Evolutionary conservation across 92 coral and sea anemone genomes (phyloP), one percentile per base, ranked within the genome.

Genomic region (Nematostella vectensis): DNA sequence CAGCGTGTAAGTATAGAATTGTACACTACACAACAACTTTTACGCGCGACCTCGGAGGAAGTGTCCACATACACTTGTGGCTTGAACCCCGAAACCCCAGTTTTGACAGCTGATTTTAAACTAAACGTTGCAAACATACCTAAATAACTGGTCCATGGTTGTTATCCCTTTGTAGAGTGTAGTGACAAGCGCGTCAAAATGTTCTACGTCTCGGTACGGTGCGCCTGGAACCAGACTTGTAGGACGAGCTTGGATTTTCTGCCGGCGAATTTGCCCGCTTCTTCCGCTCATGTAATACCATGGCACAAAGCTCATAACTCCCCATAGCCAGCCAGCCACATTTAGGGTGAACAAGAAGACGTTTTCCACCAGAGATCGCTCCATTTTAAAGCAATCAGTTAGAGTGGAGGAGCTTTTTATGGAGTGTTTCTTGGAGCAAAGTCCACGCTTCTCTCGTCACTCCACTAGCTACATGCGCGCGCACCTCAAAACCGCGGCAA

Each of bases 61-160:
- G n/a, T n/a, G n/a, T n/a, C n/a, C n/a, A n/a, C n/a, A n/a, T n/a
- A n/a, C n/a, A n/a, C n/a, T n/a, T n/a, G n/a, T n/a, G n/a, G n/a
- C n/a, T n/a, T n/a, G n/a, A n/a, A n/a, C n/a, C n/a, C n/a, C n/a
- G n/a, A n/a, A n/a, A n/a, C n/a, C n/a, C n/a, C n/a, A n/a, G n/a
- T n/a, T 33, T 33, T 33, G 40, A 33, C 40, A 33, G 40, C n/a
- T n/a, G n/a, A n/a, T n/a, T n/a, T 33, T 33, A 15, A 33, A 33
- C 40, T 15, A 15, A 33, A 15, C 40, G 6, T 33, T 33, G 40
- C n/a, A 45, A 45, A 11, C 83, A 57, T 47, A 93, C 99, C 86
- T 93, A 61, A 93, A 93, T 27, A 86, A 67, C 62, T 93, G 95
- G 58, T 93, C 99, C 88, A 93, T 57, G 12, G 99, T 93, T 27